Percentiles rank a stretch among this genome's conserved stretches.
phyloP scores from a whole-genome alignment of 2,113 vertebrate species.

The Hemibagrus wyckioides region DNA sequence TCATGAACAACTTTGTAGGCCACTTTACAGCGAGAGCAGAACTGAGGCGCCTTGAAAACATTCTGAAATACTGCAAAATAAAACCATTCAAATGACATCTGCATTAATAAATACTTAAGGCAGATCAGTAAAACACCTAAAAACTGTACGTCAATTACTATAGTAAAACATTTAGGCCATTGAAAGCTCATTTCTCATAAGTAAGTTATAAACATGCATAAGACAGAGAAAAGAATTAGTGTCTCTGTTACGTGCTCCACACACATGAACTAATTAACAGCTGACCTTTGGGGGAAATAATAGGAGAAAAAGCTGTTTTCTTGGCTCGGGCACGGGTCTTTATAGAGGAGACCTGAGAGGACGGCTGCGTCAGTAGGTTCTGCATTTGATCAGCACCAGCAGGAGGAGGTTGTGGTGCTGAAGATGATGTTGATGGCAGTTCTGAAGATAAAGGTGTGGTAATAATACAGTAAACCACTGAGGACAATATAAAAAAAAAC shows the following conservation, averaged over 20 bases:
- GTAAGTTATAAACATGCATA: neutral
- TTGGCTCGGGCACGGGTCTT: neutral
- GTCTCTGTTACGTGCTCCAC: neutral
- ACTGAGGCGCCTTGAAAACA: slow-evolving; percentile 57
- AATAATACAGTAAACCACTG: neutral
- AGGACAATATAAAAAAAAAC: neutral
- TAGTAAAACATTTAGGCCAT: neutral
- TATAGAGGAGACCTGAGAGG: neutral
- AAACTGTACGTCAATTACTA: neutral
- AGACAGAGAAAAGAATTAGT: neutral
- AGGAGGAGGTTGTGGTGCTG: neutral
- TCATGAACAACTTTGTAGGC: slow-evolving; percentile 79
- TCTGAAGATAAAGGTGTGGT: slow-evolving; percentile 22
- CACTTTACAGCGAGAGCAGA: slow-evolving; percentile 75
- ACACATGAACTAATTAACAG: neutral
- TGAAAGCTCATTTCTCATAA: neutral
- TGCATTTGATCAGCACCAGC: neutral
- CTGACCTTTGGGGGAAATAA: slow-evolving; percentile 33
- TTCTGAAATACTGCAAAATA: slow-evolving; percentile 43
- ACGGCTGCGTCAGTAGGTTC: neutral
- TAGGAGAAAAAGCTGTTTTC: neutral
- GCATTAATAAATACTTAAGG: neutral
- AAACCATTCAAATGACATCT: neutral
- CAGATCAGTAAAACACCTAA: neutral
- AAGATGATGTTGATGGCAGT: slow-evolving; percentile 9